Evolutionary conservation across 2,797 vertebrate species (phyloP), one percentile per base, ranked within the genome.

Genomic region (Bovichtus variegatus): DNA sequence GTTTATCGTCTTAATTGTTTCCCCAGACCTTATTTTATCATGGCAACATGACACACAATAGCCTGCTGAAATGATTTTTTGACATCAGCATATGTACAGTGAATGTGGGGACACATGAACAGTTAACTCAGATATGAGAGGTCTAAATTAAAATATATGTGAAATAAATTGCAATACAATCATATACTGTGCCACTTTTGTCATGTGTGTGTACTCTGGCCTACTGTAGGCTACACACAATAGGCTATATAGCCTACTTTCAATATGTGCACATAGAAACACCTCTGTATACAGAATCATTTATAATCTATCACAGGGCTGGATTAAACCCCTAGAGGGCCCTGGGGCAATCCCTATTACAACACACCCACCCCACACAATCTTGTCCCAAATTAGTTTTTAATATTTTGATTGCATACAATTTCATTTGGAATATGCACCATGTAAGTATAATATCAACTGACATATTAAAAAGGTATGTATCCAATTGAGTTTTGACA

Each of bases 1-100:
- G 51, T 47, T 66, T 23, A 10, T 44, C 4, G 29, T 71, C 41
- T 23, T 50, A 54, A 68, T 36, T 73, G 29, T 67, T 27, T 50
- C 40, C 16, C 2, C 18, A 60, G 36, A 74, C 25, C 38, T 40
- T 44, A 6, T 70, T 27, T 53, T 43, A 57, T 71, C 38, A 46
- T 57, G 44, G 29, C 46, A 58, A 53, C 40, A n/a, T 16, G 57
- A 46, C 51, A 19, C 41, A 13, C 25, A 36, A 55, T 8, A 57
- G n/a, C 25, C 23, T 41, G 34, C 25, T 29, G 43, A 79, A 60
- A 51, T 70, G 41, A 11, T 51, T 31, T 18, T n/a, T 34, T 31
- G 9, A n/a, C 9, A 57, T 65, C 25, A 66, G 10, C 46, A 59
- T 55, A 46, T 53, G 16, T 34, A 34, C 2, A 34, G 4, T 8